These are phyloP conservation scores for Eurois occulta DNA, from an alignment of 2,888 invertebrate genomes.

Conservation along the genomic window DNA sequence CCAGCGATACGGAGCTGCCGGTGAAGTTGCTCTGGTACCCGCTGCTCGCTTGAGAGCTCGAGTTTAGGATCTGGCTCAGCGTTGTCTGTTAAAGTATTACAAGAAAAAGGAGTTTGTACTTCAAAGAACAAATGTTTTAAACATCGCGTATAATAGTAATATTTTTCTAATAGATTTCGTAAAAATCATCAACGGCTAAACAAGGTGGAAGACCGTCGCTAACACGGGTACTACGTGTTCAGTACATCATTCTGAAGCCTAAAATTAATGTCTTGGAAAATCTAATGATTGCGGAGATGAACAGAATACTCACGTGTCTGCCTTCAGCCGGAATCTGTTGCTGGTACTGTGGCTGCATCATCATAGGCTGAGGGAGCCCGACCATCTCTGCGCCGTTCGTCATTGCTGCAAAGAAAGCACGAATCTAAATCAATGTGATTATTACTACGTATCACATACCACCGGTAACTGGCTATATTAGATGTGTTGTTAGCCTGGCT, in stretches of 20 bases:
- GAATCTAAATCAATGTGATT: neutral
- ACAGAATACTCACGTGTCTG: constrained; percentile 77
- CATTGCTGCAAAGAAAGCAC: constrained; percentile 74
- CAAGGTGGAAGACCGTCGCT: too few species aligned
- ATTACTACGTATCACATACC: neutral
- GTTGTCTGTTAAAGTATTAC: constrained; percentile 75
- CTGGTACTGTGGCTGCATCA: constrained; percentile 79
- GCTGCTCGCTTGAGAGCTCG: constrained; percentile 86
- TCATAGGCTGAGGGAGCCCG: constrained; percentile 74
- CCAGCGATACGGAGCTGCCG: constrained; percentile 88
- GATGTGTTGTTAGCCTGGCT: neutral
- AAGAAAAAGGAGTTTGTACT: neutral
- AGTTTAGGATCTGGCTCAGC: constrained; percentile 83
- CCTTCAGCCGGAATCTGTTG: constrained; percentile 74
- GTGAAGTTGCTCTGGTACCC: constrained; percentile 90
- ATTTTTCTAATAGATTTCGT: too few species aligned
- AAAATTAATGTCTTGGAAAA: too few species aligned
- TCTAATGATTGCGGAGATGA: neutral
- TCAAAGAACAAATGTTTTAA: too few species aligned
- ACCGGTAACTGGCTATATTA: neutral
- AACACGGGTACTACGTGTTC: too few species aligned
- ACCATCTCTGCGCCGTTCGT: constrained; percentile 76
- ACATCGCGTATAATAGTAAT: too few species aligned
- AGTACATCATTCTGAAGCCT: too few species aligned
- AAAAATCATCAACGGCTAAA: too few species aligned